Conservation (phyloP, 1,140 invertebrate genomes). For the Solenopsis invicta region DNA sequence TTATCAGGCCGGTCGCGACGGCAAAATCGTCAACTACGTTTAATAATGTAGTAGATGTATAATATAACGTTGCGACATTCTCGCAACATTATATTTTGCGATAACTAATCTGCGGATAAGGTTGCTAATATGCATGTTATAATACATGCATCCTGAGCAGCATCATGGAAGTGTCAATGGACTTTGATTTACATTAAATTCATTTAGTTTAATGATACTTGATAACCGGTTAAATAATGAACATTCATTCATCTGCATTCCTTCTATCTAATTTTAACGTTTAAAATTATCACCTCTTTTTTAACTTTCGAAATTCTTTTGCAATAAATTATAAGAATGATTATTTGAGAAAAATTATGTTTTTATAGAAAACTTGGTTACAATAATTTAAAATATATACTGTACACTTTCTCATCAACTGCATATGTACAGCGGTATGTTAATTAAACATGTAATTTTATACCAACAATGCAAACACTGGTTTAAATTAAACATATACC, state of each 20-base stretch:
- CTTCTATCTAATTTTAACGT: not conserved
- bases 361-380: not conserved
- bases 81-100: not conserved
- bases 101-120: slow-evolving; percentile 15
- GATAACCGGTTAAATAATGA: slow-evolving; percentile 22
- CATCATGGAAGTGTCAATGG: not conserved
- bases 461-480: slow-evolving; percentile 37
- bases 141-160: not conserved
- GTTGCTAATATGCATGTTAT: not conserved
- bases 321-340: not conserved
- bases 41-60: not conserved
- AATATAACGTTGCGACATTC: slow-evolving; percentile 31
- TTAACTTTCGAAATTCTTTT: not conserved
- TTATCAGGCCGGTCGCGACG: slow-evolving; percentile 22
- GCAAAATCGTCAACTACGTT: slow-evolving; percentile 21
- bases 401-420: not conserved
- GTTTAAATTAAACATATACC: slow-evolving; percentile 49
- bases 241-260: not conserved
- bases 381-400: not conserved
- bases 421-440: not conserved
- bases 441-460: slow-evolving; percentile 63
- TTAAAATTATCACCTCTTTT: not conserved
- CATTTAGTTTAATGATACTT: not conserved
- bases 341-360: not conserved
- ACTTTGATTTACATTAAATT: not conserved